Evolutionary conservation across 2,888 invertebrate genomes (phyloP), one percentile per base, ranked within the genome.

Genomic region (Philaethria dido): DNA sequence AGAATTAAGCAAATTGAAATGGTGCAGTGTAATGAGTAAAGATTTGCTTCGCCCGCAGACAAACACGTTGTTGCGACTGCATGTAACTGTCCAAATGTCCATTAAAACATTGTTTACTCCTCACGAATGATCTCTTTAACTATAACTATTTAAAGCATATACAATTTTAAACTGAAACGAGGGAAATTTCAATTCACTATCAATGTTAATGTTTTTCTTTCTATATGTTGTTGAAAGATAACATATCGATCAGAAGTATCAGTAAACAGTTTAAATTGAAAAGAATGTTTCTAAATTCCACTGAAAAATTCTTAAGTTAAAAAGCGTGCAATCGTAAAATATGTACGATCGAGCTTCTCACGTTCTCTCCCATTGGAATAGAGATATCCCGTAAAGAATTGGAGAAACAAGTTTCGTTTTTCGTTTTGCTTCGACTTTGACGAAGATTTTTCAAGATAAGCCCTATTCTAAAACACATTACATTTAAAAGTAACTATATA

Each of bases 41-140:
- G 64, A 64, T 64, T 64, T 64, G 50, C 59, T 48, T 52, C 59
- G 50, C 64, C 64, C 64, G 64, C 64, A 65, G 64, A 60, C 50
- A 65, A 65, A 60, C 44, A 65, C 33, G 4, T 33, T 29, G 29
- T 33, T 59, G 33, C 50, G 48, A 42, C 5, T 20, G 20, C 29
- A 29, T 50, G 47, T 9, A 18, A 48, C 22, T 22, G 47, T 48
- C 33, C 42, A 29, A 42, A 50, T 18, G 22, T 50, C 18, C 47
- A 33, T 48, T 59, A 48, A 13, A 42, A 59, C 18, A 3, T 25
- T 57, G 16, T 62, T 62, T 52, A 62, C 54, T 44, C 18, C 14
- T 59, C 44, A 33, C 8, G n/a, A n/a, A n/a, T n/a, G n/a, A n/a
- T n/a, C n/a, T n/a, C n/a, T n/a, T n/a, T n/a, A n/a, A n/a, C n/a